A percentile compares a stretch with the other conserved stretches of the same genome.
Evolutionary conservation across 2,888 invertebrate species (phyloP).

Genomic region (Drosophila ochracea): DNA sequence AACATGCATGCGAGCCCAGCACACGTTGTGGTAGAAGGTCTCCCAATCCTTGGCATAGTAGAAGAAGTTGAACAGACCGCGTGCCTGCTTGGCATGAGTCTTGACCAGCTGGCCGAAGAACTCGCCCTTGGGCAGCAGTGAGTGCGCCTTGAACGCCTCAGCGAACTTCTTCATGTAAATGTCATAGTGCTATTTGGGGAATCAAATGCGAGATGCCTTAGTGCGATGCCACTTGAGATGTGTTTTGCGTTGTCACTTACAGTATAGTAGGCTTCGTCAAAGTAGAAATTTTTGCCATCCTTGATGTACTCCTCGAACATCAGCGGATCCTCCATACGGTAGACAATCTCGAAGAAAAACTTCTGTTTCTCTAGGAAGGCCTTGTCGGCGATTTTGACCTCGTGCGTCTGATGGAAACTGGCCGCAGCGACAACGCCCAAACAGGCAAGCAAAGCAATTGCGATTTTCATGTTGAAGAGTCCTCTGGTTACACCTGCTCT

Average conservation of each 20-base stretch:
- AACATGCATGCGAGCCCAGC: constrained; percentile 88
- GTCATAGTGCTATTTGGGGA: constrained; percentile 58
- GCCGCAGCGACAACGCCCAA: constrained; percentile 73
- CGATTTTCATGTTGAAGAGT: constrained; percentile 74
- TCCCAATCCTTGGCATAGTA: constrained; percentile 90
- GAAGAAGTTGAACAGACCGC: constrained; percentile 88
- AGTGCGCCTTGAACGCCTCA: constrained; percentile 76
- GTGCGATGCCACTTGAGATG: not conserved
- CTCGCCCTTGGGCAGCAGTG: constrained; percentile 86
- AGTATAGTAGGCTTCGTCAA: constrained; percentile 63
- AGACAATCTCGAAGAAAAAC: constrained; percentile 75
- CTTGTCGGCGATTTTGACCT: constrained; percentile 73
- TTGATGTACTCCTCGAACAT: constrained; percentile 78
- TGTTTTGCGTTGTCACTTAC: constrained; percentile 47
- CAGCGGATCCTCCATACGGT: constrained; percentile 55
- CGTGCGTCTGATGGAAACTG: constrained; percentile 55
- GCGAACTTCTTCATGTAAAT: constrained; percentile 71
- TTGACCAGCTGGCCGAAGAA: constrained; percentile 86
- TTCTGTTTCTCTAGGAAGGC: constrained; percentile 71
- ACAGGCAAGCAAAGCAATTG: constrained; percentile 76
- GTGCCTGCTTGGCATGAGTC: constrained; percentile 86
- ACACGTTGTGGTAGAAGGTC: constrained; percentile 89
- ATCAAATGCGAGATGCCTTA: not conserved
- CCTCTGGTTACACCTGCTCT: constrained; percentile 30
- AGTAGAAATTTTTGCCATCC: constrained; percentile 86